phyloP scores from a whole-genome alignment of 2,888 invertebrate genomes.

The Chymomyza fuscimana region DNA sequence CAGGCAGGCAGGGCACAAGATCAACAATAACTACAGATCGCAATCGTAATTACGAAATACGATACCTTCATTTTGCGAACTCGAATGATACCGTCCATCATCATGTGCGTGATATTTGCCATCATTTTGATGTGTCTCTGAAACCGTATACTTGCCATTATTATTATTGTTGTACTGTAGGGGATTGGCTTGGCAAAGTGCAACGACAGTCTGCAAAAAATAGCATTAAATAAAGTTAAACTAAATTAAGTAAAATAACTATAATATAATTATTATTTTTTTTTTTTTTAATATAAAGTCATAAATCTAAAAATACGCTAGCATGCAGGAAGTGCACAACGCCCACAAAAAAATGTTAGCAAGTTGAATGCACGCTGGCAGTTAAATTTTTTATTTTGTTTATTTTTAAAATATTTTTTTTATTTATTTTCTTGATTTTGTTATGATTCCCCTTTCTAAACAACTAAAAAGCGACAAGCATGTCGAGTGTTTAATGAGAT shows the following conservation, averaged over 20 bases:
- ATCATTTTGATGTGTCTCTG: conserved; percentile 59
- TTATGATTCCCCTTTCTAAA: conserved; percentile 9
- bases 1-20: conserved; percentile 26
- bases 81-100: conserved; percentile 72
- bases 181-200: conserved; percentile 66
- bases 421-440: not conserved
- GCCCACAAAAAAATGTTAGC: not conserved
- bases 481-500: conserved; percentile 34
- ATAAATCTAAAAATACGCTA: not conserved
- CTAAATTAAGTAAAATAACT: conserved; percentile 16
- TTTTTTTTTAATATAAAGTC: not conserved
- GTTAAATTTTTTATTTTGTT: conserved; percentile 16
- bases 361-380: conserved; percentile 25
- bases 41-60: conserved; percentile 3
- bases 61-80: conserved; percentile 69
- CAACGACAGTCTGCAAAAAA: conserved; percentile 63
- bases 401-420: conserved; percentile 6
- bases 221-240: not conserved
- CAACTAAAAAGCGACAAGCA: conserved; percentile 1
- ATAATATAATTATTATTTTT: no score
- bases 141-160: conserved; percentile 77
- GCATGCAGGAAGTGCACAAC: conserved; percentile 19
- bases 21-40: conserved; percentile 8
- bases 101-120: conserved; percentile 69
- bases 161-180: conserved; percentile 47